Evolutionary conservation across 2,888 invertebrate genomes (phyloP), one percentile per base, ranked within the genome.

Genomic region (Thyatira batis): DNA sequence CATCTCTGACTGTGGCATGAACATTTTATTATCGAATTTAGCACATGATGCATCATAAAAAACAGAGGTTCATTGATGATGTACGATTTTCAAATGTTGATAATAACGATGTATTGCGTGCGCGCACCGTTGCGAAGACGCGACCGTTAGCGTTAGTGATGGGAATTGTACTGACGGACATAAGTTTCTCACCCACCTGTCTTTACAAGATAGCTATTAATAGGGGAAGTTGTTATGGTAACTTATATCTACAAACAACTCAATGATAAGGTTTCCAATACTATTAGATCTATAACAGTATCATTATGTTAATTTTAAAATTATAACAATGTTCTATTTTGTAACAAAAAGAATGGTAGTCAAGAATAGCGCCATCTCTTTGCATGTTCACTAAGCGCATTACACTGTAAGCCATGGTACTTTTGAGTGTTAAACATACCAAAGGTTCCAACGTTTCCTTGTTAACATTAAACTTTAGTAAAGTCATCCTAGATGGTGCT

Each of bases 11-110:
- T 75, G 66, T 64, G 80, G 77, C 71, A 83, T 83, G 60, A 81
- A 79, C 87, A 87, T 87, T 61, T 64, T 81, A 60, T 53, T 63
- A 71, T 73, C 57, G 60, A 63, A 60, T 68, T 68, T 65, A 67
- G 67, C 63, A 64, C 73, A 66, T 69, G 62, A 67, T 56, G 76
- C 73, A 73, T 70, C 54, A 71, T 74, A 67, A 65, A 69, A 68
- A 56, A 56, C 62, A 61, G 61, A 61, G 72, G 70, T 68, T 76
- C 70, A 75, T 78, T 74, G 71, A 76, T 63, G 63, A 61, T 67
- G 39, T 39, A 8, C 53, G 52, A 54, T 67, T 63, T 56, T 60
- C 54, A 61, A 60, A 67, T 67, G 73, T 67, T 62, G 70, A 72
- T 68, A n/a, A 52, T 58, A 62, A 69, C 60, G 63, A 57, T 56